Evolutionary conservation across 2,113 vertebrate species (phyloP).

Genomic region (Platycercus adscitus): DNA sequence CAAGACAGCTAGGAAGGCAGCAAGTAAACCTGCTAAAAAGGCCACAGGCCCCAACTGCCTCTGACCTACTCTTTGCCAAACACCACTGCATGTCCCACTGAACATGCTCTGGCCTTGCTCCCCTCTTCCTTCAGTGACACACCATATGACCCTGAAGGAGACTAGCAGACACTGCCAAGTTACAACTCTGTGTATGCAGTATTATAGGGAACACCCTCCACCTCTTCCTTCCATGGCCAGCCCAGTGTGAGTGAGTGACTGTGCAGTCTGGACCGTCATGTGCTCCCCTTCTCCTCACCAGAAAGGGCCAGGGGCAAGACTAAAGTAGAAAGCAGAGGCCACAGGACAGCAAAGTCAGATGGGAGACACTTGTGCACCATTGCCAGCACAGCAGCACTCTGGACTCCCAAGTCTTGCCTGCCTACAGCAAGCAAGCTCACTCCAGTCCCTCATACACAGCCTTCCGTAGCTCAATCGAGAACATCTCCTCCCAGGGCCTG

Average conservation of each 20-base stretch:
- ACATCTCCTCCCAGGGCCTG: slow-evolving; percentile 59
- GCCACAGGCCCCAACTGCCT: neutral
- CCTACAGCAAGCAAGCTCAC: neutral
- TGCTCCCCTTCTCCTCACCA: neutral
- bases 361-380: neutral
- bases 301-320: neutral
- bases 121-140: neutral
- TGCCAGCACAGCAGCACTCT: neutral
- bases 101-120: neutral
- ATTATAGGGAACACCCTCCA: neutral
- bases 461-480: slow-evolving; percentile 13
- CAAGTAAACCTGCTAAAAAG: neutral
- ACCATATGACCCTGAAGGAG: neutral
- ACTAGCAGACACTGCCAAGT: neutral
- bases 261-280: neutral
- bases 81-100: neutral
- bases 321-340: slow-evolving; percentile 20
- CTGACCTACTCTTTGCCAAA: neutral
- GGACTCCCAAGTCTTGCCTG: neutral
- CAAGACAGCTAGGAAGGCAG: neutral
- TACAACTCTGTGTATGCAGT: neutral
- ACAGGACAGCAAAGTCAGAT: neutral
- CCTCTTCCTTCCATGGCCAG: neutral
- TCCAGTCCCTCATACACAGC: slow-evolving; percentile 26
- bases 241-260: slow-evolving; percentile 15